phyloP scores from a whole-genome alignment of 1,140 invertebrate genomes.

The Cryptotermes secundus region DNA sequence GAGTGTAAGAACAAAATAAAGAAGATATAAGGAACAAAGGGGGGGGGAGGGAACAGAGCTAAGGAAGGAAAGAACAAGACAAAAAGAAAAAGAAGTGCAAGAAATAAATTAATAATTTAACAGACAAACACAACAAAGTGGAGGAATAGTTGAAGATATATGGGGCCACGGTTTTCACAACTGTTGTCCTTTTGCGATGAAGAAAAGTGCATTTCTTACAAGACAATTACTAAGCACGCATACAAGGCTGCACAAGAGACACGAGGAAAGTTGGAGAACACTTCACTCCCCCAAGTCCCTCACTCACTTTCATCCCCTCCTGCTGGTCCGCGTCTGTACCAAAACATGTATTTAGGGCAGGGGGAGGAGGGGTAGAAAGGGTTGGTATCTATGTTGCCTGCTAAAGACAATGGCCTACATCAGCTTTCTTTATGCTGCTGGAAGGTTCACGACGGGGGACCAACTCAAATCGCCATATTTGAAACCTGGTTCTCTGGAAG shows the following conservation, averaged over 20 bases:
- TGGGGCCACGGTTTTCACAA: no score
- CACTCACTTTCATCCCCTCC: neutral
- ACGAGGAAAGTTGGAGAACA: neutral
- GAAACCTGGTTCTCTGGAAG: neutral
- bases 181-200: neutral
- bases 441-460: neutral
- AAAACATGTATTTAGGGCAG: conserved; percentile 4
- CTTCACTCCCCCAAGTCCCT: neutral
- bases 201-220: neutral
- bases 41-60: no score
- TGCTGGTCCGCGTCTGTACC: neutral
- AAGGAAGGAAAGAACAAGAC: no score
- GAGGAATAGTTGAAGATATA: no score
- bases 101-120: no score
- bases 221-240: neutral
- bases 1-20: no score
- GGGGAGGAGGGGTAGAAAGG: neutral
- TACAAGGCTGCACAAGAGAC: neutral
- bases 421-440: neutral
- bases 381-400: neutral
- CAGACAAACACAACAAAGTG: no score
- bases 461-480: neutral
- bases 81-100: no score
- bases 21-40: no score
- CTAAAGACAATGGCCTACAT: neutral